Percentiles rank a stretch among this genome's conserved stretches.
Conservation (phyloP, 2,113 vertebrate genomes). For the Hipposideros armiger region DNA sequence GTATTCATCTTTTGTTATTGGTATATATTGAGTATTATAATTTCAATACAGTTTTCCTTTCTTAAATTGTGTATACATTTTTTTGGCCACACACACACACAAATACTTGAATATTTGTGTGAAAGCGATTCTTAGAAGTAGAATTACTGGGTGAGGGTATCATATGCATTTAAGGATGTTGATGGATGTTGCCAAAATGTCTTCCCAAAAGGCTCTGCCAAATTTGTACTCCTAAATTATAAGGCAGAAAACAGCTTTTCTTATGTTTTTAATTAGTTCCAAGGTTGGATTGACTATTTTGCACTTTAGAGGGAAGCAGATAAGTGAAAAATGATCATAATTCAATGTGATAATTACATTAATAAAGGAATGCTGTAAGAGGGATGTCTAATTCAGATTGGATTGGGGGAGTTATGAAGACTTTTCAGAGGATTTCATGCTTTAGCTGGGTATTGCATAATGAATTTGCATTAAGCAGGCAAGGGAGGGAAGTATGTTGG, state of each 20-base stretch:
- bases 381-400: neutral
- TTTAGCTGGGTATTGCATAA: neutral
- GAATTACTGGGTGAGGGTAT: neutral
- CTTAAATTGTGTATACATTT: too few species aligned
- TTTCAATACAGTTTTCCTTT: too few species aligned
- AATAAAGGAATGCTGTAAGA: neutral
- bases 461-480: neutral
- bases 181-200: conserved; percentile 21
- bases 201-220: conserved; percentile 38
- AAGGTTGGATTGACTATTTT: neutral
- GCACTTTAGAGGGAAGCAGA: neutral
- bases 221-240: neutral
- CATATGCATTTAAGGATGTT: neutral
- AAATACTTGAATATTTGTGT: conserved; percentile 34
- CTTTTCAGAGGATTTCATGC: neutral
- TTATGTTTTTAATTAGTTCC: conserved; percentile 50
- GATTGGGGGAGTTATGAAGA: neutral
- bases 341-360: conserved; percentile 17
- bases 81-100: neutral
- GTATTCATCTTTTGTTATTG: too few species aligned
- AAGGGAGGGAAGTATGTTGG: neutral
- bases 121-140: conserved; percentile 25
- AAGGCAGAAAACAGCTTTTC: neutral
- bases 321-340: conserved; percentile 22
- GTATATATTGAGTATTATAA: too few species aligned